These are phyloP conservation scores for Leptothorax acervorum DNA, from an alignment of 2,888 invertebrate species.

Conservation along the genomic window DNA sequence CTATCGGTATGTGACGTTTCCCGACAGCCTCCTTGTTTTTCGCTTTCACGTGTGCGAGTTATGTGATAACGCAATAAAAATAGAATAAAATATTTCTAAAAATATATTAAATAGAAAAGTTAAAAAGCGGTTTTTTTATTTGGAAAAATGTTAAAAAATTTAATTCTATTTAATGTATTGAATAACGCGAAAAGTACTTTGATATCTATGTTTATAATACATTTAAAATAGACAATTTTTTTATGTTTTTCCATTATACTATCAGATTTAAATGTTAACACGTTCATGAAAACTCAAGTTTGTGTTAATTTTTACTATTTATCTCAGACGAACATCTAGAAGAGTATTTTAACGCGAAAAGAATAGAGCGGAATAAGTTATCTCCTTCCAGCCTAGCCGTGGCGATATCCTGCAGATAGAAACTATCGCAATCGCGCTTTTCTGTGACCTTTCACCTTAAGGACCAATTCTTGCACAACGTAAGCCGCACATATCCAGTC, in stretches of 20 bases:
- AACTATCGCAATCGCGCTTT: background rate
- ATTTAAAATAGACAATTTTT: background rate
- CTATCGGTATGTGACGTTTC: constrained; percentile 52
- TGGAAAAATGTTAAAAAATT: background rate
- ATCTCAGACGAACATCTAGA: background rate
- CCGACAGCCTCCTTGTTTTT: constrained; percentile 33
- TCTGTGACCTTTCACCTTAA: constrained; percentile 26
- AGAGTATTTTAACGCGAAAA: background rate
- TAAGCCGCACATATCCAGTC: constrained; percentile 63
- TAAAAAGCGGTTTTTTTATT: background rate
- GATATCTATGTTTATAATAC: background rate
- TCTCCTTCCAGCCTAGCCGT: background rate
- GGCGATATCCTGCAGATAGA: background rate
- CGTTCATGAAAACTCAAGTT: background rate
- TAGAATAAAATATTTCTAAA: background rate
- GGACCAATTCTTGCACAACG: constrained; percentile 32
- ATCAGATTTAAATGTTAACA: background rate
- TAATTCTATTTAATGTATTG: background rate
- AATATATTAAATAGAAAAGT: background rate
- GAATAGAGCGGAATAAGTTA: background rate
- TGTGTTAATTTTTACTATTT: background rate
- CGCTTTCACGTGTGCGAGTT: constrained; percentile 33
- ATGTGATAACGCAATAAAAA: constrained; percentile 10
- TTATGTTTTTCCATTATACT: background rate
- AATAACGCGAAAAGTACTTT: background rate